Base-by-base conservation (phyloP, 2,113 vertebrate species). In the Hiodon alosoides region DNA sequence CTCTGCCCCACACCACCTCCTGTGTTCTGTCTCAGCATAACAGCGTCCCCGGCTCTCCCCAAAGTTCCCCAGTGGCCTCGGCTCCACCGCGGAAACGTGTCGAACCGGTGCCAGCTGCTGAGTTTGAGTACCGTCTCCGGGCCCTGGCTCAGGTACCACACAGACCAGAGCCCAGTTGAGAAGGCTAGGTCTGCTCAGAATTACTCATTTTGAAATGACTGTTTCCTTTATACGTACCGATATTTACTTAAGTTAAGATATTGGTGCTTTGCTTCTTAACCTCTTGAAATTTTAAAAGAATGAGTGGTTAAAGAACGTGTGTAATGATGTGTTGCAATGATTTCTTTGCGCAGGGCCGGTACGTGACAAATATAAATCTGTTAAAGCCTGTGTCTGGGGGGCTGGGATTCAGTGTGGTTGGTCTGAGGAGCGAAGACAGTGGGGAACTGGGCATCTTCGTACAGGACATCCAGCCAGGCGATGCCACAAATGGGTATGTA, bases 401-500 rank as follows among this genome's bases (percentile, higher is more conserved):
- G 59, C 86, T 94, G 13, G 94, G 94, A 3, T 94, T 95, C 80
- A 94, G 93, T 78, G 92, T 94, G 0, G 92, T 94, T 60, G 93
- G 93, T 50, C 84, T 94, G 7, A 90, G 91, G 77, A 94, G 92
- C 74, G 92, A 94, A 78, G 89, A 94, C 80, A 85, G 84, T 51
- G 93, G 93, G 71, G 92, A 94, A 62, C 86, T 93, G 68, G 94
- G 94, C 58, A 94, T 95, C 86, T 94, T 95, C 84, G 88, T 95
- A 7, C 93, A 94, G 79, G 93, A 94, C 79, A 93, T 95, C 67
- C 92, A 93, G 68, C 88, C 91, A 3, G 93, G 92, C 81, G 93
- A 93, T 60, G 87, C 93, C 73, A 89, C 91, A 17, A 84, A 93
- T 78, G 88, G 93, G 94, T 95, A 83, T 85, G 53, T 58, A 47